phyloP scores from a whole-genome alignment of 2,888 invertebrate species.

The Allolobophora icterica region DNA sequence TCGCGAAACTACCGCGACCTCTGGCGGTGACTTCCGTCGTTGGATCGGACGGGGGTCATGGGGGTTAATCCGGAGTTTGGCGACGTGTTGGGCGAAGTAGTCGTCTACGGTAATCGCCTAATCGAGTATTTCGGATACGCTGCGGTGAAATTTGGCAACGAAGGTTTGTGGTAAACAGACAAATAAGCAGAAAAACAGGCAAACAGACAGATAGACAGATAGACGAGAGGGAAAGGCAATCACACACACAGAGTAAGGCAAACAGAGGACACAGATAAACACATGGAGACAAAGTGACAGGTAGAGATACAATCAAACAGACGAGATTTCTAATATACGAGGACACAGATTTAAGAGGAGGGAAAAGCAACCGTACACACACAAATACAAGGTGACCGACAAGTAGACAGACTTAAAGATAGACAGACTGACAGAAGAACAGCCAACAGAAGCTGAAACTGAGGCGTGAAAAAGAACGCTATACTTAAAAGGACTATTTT shows the following conservation, averaged over 20 bases:
- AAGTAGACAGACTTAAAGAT: background rate
- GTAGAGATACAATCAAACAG: background rate
- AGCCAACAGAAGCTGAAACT: background rate
- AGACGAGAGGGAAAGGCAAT: background rate
- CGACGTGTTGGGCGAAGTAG: conserved; percentile 1
- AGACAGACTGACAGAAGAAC: background rate
- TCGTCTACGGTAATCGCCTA: background rate
- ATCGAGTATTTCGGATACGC: conserved; percentile 1
- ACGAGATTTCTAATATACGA: background rate
- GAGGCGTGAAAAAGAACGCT: background rate
- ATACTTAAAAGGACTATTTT: background rate
- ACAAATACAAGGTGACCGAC: background rate
- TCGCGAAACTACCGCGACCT: background rate
- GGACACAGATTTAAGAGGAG: too few species aligned
- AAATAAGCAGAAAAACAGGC: background rate
- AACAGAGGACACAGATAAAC: background rate
- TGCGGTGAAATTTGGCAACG: background rate
- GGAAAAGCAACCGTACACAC: too few species aligned
- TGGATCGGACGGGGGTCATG: background rate
- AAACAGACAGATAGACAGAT: background rate
- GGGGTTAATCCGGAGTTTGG: background rate
- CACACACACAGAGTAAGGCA: background rate
- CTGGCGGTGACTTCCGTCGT: background rate
- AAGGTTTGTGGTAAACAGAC: background rate
- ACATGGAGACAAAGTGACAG: background rate